Base-by-base conservation (phyloP, 2,797 vertebrate genomes). In the Phyllotis vaccarum region DNA sequence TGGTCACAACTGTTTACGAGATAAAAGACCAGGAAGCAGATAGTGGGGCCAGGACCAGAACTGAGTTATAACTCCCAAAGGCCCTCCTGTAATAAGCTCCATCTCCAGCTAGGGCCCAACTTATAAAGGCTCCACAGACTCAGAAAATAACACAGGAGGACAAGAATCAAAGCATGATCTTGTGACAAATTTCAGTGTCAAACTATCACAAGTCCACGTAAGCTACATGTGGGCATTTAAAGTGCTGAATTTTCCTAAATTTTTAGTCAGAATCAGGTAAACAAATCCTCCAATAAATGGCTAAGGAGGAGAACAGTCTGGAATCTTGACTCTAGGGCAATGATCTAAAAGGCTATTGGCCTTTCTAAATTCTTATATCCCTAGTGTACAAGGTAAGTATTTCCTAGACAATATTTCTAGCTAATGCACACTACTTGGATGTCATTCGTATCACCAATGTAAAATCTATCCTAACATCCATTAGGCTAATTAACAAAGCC, bases 401-500 rank as follows among this genome's bases (percentile, higher is more conserved):
- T 76, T 96, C 40, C 79, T 79, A 86, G 75, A 92, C 34, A 94
- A 31, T 88, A 75, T 46, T 96, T 85, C 34, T 78, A 92, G 46
- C 79, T 92, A 90, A 78, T 93, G 16, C 54, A 56, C 2, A 43
- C 66, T 64, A 40, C 64, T 81, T 92, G 66, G 92, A 91, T 93
- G 81, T 64, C 31, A 88, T 34, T 95, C 60, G 80, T 94, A 93
- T 96, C 66, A 91, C 86, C 81, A 76, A 24, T 96, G 87, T 93
- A 93, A 96, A 92, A 80, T 93, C 27, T 91, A 97, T 95, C 92
- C 78, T 96, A 93, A 92, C 58, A 96, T 94, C 81, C 46, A 86
- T 93, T 92, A 86, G 64, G n/a, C 74, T 95, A 95, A 94, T 96
- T 97, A 95, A 95, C 86, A 94, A 91, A 95, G 58, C 37, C 56